These are phyloP conservation scores for Strix uralensis DNA, from an alignment of 2,113 vertebrate genomes.

Conservation along the genomic window DNA sequence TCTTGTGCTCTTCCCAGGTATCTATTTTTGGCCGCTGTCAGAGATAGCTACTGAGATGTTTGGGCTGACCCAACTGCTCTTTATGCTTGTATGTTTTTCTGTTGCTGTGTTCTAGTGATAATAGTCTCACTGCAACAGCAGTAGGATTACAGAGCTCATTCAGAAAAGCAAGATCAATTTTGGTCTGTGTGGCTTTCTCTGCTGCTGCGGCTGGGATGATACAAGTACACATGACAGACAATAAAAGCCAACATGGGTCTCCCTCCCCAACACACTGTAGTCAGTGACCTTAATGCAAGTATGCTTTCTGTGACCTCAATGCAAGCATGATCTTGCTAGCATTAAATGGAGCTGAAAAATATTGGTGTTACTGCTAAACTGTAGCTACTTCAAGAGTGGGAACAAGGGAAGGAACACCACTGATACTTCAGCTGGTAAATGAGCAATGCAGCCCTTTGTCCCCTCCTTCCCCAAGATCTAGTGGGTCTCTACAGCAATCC, in stretches of 20 bases:
- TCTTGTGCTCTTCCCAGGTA: not conserved
- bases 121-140: not conserved
- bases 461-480: not conserved
- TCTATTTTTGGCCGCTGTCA: not conserved
- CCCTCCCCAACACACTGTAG: not conserved
- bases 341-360: slow-evolving; percentile 46
- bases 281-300: slow-evolving; percentile 6
- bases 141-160: not conserved
- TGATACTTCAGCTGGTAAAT: not conserved
- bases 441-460: not conserved
- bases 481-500: not conserved
- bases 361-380: not conserved
- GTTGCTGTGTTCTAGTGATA: not conserved
- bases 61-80: not conserved
- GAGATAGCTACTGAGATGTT: not conserved
- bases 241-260: not conserved
- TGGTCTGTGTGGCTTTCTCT: not conserved
- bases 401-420: not conserved
- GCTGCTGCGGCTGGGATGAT: not conserved
- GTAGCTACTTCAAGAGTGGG: not conserved
- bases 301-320: not conserved
- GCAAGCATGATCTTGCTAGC: not conserved
- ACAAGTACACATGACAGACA: not conserved
- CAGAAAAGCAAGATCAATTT: not conserved
- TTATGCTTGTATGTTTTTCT: not conserved